A percentile compares a stretch with the other conserved stretches of the same genome.
These are phyloP conservation scores for Hyppa rectilinea DNA, from an alignment of 2,888 invertebrate species.

Conservation along the genomic window DNA sequence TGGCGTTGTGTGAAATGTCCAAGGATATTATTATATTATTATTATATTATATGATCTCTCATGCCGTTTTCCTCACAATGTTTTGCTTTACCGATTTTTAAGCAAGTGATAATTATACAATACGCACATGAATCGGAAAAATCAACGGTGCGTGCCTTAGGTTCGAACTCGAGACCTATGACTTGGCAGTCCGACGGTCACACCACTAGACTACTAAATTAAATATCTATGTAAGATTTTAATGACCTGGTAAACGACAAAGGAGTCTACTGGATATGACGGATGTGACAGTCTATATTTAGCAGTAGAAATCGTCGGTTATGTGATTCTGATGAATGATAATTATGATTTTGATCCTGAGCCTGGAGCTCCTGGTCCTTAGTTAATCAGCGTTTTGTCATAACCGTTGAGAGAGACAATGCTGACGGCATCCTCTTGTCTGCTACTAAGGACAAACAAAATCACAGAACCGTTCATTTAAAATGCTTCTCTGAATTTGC, in stretches of 20 bases:
- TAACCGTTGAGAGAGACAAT: neutral
- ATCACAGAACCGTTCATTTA: neutral
- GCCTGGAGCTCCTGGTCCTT: neutral
- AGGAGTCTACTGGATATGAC: neutral
- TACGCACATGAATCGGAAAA: too few species aligned
- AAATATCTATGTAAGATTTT: neutral
- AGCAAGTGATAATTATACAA: too few species aligned
- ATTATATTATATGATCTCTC: too few species aligned
- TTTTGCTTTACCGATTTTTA: too few species aligned
- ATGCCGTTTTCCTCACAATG: too few species aligned
- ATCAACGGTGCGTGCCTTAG: too few species aligned
- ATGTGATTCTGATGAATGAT: neutral
- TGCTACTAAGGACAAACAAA: neutral
- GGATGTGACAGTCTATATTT: neutral
- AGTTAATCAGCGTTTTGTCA: neutral
- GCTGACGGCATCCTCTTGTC: neutral
- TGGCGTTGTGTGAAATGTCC: too few species aligned
- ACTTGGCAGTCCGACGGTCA: too few species aligned
- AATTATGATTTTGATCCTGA: neutral
- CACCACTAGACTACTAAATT: too few species aligned
- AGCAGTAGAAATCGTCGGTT: neutral
- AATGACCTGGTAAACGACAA: neutral
- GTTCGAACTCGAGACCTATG: too few species aligned
- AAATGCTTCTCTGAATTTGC: neutral
- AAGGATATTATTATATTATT: too few species aligned